Base-by-base conservation (phyloP, 2,888 invertebrate species). In the Ennomos quercinarius region DNA sequence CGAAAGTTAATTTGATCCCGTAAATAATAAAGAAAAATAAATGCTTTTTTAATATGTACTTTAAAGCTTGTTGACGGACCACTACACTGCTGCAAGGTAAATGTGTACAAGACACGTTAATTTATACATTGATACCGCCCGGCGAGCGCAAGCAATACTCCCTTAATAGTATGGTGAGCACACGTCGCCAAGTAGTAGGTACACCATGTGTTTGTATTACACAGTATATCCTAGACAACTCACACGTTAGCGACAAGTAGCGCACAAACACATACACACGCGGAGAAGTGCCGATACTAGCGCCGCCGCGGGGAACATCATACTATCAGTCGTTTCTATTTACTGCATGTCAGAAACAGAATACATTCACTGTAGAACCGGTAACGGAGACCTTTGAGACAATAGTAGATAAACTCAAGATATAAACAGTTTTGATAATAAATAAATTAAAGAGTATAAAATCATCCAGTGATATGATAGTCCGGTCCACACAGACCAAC, bases 231-330 rank as follows among this genome's bases (percentile, higher is more conserved):
- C 11, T 9, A 8, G 17, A 40, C 38, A 48, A 40, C 40, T 11
- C 66, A 74, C 67, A 64, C 59, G 50, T 60, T 61, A 67, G 65
- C 61, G 61, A 68, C 61, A 67, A 61, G 45, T 60, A 62, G 57
- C 64, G 56, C 61, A 64, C 63, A 57, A 62, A 63, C 61, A 68
- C 57, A 56, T 62, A 66, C 63, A 59, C 66, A 66, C 64, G 47
- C 37, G 54, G 34, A 56, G 55, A 51, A 46, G 58, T 41, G 43
- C 57, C 62, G 60, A 67, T 55, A 65, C 62, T 57, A 51, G 66
- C 72, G 68, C 67, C 71, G 64, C 66, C 70, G 48, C 47, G 47
- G 42, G 47, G 48, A 36, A 39, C 3, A 17, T 17, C 3, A 17
- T 17, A 17, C 17, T 17, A 17, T n/a, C n/a, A n/a, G n/a, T n/a